Conservation (phyloP, 2,797 vertebrate genomes). For the Urocyon cinereoargenteus region DNA sequence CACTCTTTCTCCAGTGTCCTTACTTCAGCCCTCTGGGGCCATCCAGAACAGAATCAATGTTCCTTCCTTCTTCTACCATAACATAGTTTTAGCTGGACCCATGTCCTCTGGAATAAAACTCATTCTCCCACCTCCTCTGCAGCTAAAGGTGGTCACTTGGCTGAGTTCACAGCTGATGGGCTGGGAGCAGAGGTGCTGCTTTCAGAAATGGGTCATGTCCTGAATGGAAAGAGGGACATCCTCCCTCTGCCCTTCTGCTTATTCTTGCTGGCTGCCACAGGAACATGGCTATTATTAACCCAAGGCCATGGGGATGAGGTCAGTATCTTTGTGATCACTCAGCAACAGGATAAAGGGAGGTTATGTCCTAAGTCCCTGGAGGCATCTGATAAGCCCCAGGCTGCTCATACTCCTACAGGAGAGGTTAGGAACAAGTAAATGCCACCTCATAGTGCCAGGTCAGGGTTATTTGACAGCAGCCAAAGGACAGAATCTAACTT, state of each 20-base stretch:
- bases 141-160: accelerated
- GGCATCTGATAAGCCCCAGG: background rate
- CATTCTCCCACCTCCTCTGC: background rate
- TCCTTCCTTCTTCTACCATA: background rate
- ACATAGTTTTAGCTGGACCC: accelerated
- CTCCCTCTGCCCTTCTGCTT: accelerated
- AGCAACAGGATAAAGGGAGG: background rate
- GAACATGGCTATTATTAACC: background rate
- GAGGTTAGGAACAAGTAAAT: accelerated
- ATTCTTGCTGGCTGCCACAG: background rate
- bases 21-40: accelerated
- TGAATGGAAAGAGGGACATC: accelerated
- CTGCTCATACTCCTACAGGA: background rate
- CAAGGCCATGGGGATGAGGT: background rate
- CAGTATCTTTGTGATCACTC: too few species aligned
- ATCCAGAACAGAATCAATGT: accelerated
- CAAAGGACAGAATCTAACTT: accelerated
- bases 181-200: accelerated
- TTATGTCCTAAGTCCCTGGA: background rate
- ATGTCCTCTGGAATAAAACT: background rate
- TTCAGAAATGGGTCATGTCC: background rate
- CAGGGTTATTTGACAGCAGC: background rate
- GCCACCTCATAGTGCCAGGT: accelerated
- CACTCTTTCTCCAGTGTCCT: background rate
- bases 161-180: accelerated